A percentile compares a stretch with the other conserved stretches of the same genome.
phyloP scores from a whole-genome alignment of 30 jellyfish, hydroid and myxozoan species.

The Chrysaora quinquecirrha region DNA sequence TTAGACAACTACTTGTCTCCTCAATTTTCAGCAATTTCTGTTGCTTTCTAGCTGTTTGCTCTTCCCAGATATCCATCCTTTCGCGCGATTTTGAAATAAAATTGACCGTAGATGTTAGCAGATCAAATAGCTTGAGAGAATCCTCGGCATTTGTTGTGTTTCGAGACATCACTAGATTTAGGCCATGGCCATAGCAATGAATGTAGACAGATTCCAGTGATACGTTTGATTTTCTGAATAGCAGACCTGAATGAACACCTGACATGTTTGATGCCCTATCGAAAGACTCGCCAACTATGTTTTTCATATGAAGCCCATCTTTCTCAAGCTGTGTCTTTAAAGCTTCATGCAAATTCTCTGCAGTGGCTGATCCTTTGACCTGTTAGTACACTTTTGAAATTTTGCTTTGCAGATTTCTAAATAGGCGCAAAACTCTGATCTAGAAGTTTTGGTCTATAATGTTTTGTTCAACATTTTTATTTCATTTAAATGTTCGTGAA shows the following conservation, averaged over 20 bases:
- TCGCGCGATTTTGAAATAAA: not conserved
- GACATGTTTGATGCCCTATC: constrained; percentile 4
- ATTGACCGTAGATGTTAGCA: not conserved
- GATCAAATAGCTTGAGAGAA: not conserved
- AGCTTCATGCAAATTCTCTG: not conserved
- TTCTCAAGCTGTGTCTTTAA: not conserved
- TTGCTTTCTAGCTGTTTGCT: not conserved
- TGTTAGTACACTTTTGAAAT: no score
- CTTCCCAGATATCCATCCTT: constrained; percentile 18
- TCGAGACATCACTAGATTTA: constrained; percentile 3
- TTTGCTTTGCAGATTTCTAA: no score
- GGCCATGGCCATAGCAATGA: constrained; percentile 15
- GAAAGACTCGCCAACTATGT: constrained; percentile 2
- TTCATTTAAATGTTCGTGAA: no score
- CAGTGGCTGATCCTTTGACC: constrained; percentile 13
- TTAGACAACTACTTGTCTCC: constrained; percentile 6
- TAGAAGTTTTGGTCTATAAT: no score
- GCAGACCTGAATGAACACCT: constrained; percentile 11
- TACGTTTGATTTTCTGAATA: not conserved
- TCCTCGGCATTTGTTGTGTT: not conserved
- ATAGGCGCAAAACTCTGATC: no score
- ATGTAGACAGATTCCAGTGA: constrained; percentile 12
- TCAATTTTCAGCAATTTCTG: not conserved
- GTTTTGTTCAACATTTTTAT: no score
- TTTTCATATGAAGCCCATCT: constrained; percentile 1